Evolutionary conservation across 1,140 invertebrate genomes (phyloP), one percentile per base, ranked within the genome.

Genomic region (Microplitis demolitor): DNA sequence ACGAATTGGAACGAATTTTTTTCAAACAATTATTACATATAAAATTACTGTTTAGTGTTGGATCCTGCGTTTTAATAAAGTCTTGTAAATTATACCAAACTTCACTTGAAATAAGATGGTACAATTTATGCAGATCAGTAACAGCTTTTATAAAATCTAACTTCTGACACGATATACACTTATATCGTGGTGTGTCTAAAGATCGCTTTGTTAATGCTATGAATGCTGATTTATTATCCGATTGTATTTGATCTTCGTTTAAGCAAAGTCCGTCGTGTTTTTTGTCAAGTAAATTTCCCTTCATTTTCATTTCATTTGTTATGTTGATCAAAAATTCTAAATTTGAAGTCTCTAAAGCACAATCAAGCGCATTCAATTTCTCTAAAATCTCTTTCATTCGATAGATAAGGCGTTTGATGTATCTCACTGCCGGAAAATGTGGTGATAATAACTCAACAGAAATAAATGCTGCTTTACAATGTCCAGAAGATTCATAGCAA

Each of bases 1-100:
- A 34, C 60, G 14, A 9, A 66, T 74, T 66, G 54, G 39, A 34
- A 34, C 70, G 60, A 67, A 74, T 73, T 58, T 74, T 72, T 3
- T n/a, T 8, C 31, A 74, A 62, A 53, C 75, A 78, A 50, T 70
- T 73, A 33, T 69, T 14, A 58, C 73, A 79, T 62, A 76, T 50
- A 64, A 50, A 78, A 37, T 72, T 53, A 56, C 56, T 51, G 14
- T 74, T 39, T 39, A 70, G 13, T 61, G 31, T 16, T 71, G n/a
- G 34, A 67, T 45, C 74, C 45, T 50, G 56, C 2, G 24, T 24
- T 66, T 67, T 69, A 69, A 63, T 4, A 63, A 33, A 24, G 58
- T 39, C n/a, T 45, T 31, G 9, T 33, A 34, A 71, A 33, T 24
- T 50, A 45, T 74, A 72, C 13, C 66, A 50, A 11, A 67, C 53